Evolutionary conservation across 2,888 invertebrate genomes (phyloP).

Genomic region (Prionchulus punctatus): DNA sequence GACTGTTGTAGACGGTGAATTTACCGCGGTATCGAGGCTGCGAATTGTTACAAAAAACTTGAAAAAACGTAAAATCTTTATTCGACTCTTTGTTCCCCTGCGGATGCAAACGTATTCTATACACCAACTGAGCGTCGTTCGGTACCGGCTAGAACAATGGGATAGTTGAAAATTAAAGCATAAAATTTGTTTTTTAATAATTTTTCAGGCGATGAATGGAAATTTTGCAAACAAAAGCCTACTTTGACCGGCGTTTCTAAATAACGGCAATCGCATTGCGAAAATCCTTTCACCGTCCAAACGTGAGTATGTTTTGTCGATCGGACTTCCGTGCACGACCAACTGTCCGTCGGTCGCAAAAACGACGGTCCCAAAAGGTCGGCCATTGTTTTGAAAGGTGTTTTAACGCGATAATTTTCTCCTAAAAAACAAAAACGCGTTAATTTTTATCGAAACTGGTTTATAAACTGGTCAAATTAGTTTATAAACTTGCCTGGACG

Average conservation of each 20-base stretch:
- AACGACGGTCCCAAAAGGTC: not conserved
- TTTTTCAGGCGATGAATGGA: not conserved
- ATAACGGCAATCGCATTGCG: conserved; percentile 28
- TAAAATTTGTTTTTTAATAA: not conserved
- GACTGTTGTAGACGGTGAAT: conserved; percentile 25
- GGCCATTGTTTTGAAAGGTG: not conserved
- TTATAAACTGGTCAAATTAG: too few species aligned
- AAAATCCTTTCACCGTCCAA: conserved; percentile 28
- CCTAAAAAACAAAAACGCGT: not conserved
- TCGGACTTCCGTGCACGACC: conserved; percentile 15
- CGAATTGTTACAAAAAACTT: conserved; percentile 20
- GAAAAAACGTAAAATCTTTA: conserved; percentile 32
- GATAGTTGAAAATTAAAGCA: not conserved
- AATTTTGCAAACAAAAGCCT: not conserved
- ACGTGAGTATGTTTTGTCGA: conserved; percentile 22
- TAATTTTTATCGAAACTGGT: not conserved
- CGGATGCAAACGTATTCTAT: conserved; percentile 27
- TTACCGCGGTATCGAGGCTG: conserved; percentile 22
- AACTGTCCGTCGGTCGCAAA: conserved; percentile 10
- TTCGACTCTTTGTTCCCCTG: conserved; percentile 32
- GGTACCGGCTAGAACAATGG: not conserved
- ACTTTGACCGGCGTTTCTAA: conserved; percentile 25
- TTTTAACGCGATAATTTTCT: not conserved
- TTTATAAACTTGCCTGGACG: too few species aligned
- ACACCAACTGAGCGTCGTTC: not conserved